Evolutionary conservation across 2,113 vertebrate species (phyloP).

Genomic region (Lepisosteus oculatus): DNA sequence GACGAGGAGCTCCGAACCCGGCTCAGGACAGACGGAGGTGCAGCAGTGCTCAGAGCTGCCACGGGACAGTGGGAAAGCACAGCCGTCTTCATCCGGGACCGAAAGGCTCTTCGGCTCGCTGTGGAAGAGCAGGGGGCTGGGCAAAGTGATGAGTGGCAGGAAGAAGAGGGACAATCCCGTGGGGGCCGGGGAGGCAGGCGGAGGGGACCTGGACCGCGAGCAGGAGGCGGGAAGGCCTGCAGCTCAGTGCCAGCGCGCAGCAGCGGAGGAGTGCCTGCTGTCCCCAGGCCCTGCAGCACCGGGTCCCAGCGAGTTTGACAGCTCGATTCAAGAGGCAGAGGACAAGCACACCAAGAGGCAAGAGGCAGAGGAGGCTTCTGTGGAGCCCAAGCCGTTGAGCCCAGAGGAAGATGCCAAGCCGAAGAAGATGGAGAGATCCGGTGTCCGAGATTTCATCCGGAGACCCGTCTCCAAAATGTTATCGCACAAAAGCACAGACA

Average conservation of each 20-base stretch:
- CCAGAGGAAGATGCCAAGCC: constrained; percentile 43
- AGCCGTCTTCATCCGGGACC: constrained; percentile 30
- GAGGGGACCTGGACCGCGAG: constrained; percentile 27
- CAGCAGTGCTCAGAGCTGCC: constrained; percentile 48
- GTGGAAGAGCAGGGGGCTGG: constrained; percentile 71
- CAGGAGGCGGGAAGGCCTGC: constrained; percentile 41
- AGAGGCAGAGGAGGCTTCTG: constrained; percentile 52
- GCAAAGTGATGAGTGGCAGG: constrained; percentile 66
- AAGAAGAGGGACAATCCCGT: constrained; percentile 63
- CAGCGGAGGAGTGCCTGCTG: constrained; percentile 26
- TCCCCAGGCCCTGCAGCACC: constrained; percentile 20
- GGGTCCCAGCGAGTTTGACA: constrained; percentile 29
- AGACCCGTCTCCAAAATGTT: constrained; percentile 72
- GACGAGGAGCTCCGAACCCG: neutral
- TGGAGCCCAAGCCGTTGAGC: constrained; percentile 51
- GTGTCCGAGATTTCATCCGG: constrained; percentile 66
- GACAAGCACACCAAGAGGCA: constrained; percentile 41
- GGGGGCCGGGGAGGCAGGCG: constrained; percentile 37
- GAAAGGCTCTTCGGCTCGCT: constrained; percentile 66
- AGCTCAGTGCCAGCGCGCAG: constrained; percentile 31
- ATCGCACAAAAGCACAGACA: constrained; percentile 69
- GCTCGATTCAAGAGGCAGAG: constrained; percentile 34
- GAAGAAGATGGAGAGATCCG: constrained; percentile 61
- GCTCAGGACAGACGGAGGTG: constrained; percentile 19
- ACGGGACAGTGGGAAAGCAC: constrained; percentile 56